Evolutionary conservation across 2,113 vertebrate genomes (phyloP), one percentile per base, ranked within the genome.

Genomic region (Lucifuga dentata): DNA sequence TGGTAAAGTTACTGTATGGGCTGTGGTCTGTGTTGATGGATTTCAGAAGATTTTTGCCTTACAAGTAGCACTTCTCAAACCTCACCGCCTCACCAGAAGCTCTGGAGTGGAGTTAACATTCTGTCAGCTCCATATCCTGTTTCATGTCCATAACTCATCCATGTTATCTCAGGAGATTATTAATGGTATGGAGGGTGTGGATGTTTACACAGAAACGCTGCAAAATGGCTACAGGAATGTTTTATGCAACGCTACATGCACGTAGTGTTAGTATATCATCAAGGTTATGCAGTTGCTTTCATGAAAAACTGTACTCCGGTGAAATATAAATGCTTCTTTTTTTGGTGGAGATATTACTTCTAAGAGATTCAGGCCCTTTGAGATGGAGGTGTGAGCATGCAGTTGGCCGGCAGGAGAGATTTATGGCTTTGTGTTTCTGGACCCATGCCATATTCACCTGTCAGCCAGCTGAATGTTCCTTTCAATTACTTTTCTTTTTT

Each of bases 351-450:
- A 51, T 43, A 16, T 68, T 38, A 40, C 20, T 17, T 20, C 64
- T 19, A 11, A 61, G 33, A 43, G 40, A 52, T 10, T 51, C 24
- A 5, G 60, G 19, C 41, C 21, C 29, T 60, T 33, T 48, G 56
- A 71, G 59, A 49, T 6, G 43, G 55, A 83, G 83, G 73, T 84
- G 83, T 72, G 66, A 81, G 84, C 81, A 80, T 60, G 39, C 24
- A 56, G 62, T 72, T 36, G 36, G 51, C 79, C 63, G 65, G 55
- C 56, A 41, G 46, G 29, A 2, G 43, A 45, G 67, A 53, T 76
- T 86, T 76, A 59, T 41, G 57, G 50, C 52, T 53, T 57, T 83
- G 68, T 73, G 40, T 77, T 67, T 50, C 33, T 79, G 81, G 76
- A 73, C 13, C 5, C 35, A 1, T 60, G 69, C 68, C 83, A 70